phyloP scores from a whole-genome alignment of 2,888 invertebrate species.

The Alviniconcha strummeri region DNA sequence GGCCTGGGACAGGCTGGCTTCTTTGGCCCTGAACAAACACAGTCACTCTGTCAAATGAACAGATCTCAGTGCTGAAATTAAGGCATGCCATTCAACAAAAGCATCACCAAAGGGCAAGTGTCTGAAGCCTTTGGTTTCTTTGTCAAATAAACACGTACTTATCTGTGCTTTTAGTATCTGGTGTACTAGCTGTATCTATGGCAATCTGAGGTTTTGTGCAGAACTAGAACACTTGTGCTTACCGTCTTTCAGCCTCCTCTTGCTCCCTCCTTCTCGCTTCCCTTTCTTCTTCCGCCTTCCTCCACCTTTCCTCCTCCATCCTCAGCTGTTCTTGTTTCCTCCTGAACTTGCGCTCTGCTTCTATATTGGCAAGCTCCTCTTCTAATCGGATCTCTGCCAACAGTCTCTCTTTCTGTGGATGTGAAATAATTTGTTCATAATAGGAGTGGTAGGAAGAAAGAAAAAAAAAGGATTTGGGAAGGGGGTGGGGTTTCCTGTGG shows the following conservation, averaged over 20 bases:
- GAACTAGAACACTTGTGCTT: constrained; percentile 3
- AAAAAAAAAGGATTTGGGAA: no score
- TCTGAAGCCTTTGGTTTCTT: background rate
- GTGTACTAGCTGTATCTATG: no score
- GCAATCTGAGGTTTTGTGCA: no score
- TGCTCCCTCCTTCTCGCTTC: constrained; percentile 55
- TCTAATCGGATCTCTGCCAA: constrained; percentile 49
- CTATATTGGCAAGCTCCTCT: constrained; percentile 48
- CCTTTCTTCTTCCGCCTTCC: constrained; percentile 53
- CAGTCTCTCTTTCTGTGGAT: constrained; percentile 36
- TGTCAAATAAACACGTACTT: background rate
- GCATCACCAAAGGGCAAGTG: background rate
- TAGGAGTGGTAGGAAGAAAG: no score
- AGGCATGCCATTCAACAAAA: background rate
- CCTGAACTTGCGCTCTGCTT: constrained; percentile 45
- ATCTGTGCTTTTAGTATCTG: no score
- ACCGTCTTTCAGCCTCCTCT: constrained; percentile 61
- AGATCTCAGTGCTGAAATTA: background rate
- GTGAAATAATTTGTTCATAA: no score
- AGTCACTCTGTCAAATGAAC: background rate
- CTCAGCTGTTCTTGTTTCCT: constrained; percentile 49
- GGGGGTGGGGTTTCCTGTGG: no score
- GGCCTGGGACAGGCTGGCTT: constrained; percentile 55
- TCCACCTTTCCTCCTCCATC: constrained; percentile 52
- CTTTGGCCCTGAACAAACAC: constrained; percentile 54